These are phyloP conservation scores for Sorex fumeus DNA, from an alignment of 2,113 vertebrate genomes.

Conservation along the genomic window DNA sequence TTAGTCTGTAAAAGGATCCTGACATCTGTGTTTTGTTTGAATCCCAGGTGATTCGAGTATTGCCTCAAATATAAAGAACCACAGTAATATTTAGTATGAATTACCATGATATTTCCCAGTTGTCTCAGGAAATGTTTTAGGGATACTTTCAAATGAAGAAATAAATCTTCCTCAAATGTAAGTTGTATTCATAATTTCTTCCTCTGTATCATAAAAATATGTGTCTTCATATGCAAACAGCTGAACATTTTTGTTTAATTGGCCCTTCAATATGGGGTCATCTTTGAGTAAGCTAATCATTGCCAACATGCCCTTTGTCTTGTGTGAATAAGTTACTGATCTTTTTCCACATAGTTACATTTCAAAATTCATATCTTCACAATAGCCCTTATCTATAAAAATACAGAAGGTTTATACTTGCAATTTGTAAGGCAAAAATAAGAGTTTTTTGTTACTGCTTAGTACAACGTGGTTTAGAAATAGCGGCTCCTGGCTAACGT, in stretches of 20 bases:
- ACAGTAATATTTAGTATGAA: neutral
- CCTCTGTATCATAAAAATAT: conserved; percentile 26
- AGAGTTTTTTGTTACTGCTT: neutral
- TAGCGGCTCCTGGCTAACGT: neutral
- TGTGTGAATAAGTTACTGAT: neutral
- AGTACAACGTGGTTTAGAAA: neutral
- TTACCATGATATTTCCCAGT: neutral
- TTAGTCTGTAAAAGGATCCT: neutral
- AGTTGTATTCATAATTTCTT: conserved; percentile 1
- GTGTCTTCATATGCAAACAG: neutral
- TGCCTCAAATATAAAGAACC: neutral
- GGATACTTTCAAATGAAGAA: conserved; percentile 25
- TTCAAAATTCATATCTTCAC: neutral
- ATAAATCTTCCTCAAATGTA: conserved; percentile 17
- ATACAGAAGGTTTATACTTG: neutral
- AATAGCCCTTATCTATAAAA: neutral
- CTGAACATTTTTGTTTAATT: conserved; percentile 6
- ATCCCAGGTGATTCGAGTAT: neutral
- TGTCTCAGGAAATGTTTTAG: conserved; percentile 13
- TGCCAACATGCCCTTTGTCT: neutral
- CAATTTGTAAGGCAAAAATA: neutral
- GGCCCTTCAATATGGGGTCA: neutral
- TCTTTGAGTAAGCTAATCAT: neutral
- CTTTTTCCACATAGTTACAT: conserved; percentile 4
- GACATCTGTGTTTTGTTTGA: neutral